A percentile compares a stretch with the other conserved stretches of the same genome.
These are phyloP conservation scores for Myanophis thanlyinensis DNA, from an alignment of 2,113 vertebrate species.

Conservation along the genomic window DNA sequence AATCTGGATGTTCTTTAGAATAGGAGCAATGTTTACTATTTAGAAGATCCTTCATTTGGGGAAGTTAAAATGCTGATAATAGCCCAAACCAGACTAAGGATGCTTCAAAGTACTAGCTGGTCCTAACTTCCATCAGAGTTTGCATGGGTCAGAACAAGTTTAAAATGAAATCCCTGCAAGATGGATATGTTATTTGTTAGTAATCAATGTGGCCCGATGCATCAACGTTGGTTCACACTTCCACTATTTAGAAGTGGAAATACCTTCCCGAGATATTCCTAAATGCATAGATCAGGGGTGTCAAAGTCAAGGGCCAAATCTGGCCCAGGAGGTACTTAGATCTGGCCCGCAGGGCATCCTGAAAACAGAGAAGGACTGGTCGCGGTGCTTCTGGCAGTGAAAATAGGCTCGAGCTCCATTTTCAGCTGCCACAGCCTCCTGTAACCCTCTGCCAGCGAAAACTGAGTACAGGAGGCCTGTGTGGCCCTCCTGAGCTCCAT, in stretches of 20 bases:
- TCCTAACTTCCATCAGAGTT: neutral
- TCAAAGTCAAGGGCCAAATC: too few relatives aligned
- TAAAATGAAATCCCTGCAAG: neutral
- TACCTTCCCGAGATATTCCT: neutral
- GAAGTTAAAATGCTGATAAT: neutral
- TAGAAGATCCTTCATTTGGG: neutral
- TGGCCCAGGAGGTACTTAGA: too few relatives aligned
- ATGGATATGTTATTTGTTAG: neutral
- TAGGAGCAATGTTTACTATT: neutral
- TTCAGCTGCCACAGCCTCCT: too few relatives aligned
- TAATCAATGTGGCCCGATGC: too few relatives aligned
- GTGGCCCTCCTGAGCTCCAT: too few relatives aligned
- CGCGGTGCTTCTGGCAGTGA: too few relatives aligned
- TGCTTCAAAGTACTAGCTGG: neutral
- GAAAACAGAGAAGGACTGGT: too few relatives aligned
- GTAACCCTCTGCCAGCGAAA: too few relatives aligned
- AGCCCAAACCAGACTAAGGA: neutral
- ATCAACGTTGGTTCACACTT: neutral
- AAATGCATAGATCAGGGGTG: too few relatives aligned
- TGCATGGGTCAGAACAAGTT: neutral
- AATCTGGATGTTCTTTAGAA: neutral
- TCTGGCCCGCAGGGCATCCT: too few relatives aligned
- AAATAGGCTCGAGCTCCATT: too few relatives aligned
- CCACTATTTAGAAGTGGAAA: neutral
- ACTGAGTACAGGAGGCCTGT: too few relatives aligned